A percentile compares a stretch with the other conserved stretches of the same genome.
phyloP scores from a whole-genome alignment of 2,888 invertebrate genomes.

The Hypselothyrea guttata region DNA sequence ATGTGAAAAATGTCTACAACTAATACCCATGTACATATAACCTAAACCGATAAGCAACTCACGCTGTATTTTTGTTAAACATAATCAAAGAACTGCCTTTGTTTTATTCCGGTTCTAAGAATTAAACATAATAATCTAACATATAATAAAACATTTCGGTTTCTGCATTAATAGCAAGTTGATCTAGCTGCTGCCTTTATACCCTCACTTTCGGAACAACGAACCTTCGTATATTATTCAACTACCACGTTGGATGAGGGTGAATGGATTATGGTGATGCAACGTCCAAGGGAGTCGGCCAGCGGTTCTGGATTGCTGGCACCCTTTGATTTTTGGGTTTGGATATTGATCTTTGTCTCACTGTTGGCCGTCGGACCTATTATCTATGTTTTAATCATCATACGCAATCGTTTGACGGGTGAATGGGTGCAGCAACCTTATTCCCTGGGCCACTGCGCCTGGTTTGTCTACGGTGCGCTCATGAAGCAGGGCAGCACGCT shows the following conservation, averaged over 20 bases:
- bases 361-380: constrained; percentile 90
- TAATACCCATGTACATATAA: too few species aligned
- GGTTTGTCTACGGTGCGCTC: constrained; percentile 92
- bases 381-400: constrained; percentile 87
- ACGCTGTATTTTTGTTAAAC: too few species aligned
- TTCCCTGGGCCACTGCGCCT: constrained; percentile 88
- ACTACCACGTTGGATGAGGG: constrained; percentile 87
- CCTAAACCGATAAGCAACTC: too few species aligned
- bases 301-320: constrained; percentile 92
- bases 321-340: constrained; percentile 88
- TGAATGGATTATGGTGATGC: constrained; percentile 91
- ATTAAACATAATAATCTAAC: too few species aligned
- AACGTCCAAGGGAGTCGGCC: constrained; percentile 90
- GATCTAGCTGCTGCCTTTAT: constrained; percentile 91
- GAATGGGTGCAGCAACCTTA: constrained; percentile 85
- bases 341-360: constrained; percentile 89
- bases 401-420: constrained; percentile 86
- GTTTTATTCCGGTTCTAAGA: too few species aligned
- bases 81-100: too few species aligned
- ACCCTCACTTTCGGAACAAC: constrained; percentile 86
- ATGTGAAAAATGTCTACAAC: too few species aligned
- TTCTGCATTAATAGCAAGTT: constrained; percentile 83
- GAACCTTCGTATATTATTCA: constrained; percentile 84
- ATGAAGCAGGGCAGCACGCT: constrained; percentile 93
- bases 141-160: too few species aligned